Conservation (phyloP, 2,797 vertebrate species). For the Danio aesculapii region DNA sequence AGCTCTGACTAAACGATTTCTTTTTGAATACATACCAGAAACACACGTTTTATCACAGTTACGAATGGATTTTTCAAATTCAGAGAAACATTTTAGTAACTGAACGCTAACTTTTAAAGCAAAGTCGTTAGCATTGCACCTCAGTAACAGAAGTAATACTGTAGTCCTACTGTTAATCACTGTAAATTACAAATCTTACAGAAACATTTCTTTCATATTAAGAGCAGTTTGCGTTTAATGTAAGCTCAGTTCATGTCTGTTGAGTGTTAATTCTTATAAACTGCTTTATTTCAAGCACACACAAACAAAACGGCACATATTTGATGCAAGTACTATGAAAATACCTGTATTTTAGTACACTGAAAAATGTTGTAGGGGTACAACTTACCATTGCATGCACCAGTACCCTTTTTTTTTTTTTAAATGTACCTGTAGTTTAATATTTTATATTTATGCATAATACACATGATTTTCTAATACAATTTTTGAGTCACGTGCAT, state of each 20-base stretch:
- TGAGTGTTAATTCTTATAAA: not conserved
- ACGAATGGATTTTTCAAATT: not conserved
- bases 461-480: not conserved
- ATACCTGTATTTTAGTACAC: not conserved
- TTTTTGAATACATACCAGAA: not conserved
- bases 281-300: not conserved
- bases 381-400: too few species aligned
- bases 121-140: not conserved
- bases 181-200: not conserved
- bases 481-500: not conserved
- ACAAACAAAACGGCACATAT: not conserved
- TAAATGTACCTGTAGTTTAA: not conserved
- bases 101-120: not conserved
- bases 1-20: not conserved
- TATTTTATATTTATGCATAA: not conserved
- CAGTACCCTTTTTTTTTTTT: too few species aligned
- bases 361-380: not conserved
- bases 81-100: not conserved
- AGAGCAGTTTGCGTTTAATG: not conserved
- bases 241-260: not conserved
- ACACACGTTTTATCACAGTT: not conserved
- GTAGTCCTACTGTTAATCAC: not conserved
- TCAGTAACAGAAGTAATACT: not conserved
- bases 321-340: not conserved
- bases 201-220: not conserved